A percentile compares a stretch with the other conserved stretches of the same genome.
Evolutionary conservation across 2,888 invertebrate species (phyloP).

Genomic region (Macrosiphum euphorbiae): DNA sequence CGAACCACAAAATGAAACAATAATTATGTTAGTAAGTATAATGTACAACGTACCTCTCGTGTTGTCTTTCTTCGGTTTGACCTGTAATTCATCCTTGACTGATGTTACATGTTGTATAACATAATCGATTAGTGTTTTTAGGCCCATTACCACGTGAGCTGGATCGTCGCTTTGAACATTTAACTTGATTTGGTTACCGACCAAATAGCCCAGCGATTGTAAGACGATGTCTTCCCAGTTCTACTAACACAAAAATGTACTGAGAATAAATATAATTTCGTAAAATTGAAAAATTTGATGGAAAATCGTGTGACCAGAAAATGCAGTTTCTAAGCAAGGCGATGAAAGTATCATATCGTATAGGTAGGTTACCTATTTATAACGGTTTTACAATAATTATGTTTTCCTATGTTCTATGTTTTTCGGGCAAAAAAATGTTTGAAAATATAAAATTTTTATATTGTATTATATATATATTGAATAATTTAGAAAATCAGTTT

Average conservation of each 20-base stretch:
- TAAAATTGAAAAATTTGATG: background rate
- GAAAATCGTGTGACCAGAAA: background rate
- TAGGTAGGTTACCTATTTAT: no score
- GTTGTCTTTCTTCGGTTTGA: constrained; percentile 24
- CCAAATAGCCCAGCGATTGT: constrained; percentile 32
- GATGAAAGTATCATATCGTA: background rate
- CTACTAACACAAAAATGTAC: background rate
- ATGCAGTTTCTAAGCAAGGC: background rate
- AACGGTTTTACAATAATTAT: background rate
- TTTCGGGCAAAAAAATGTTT: background rate
- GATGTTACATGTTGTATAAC: constrained; percentile 7
- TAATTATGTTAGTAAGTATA: background rate
- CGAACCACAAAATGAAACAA: background rate
- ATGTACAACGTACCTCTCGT: constrained; percentile 43
- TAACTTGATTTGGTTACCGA: constrained; percentile 21
- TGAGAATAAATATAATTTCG: background rate
- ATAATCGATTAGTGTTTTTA: constrained; percentile 40
- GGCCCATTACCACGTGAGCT: background rate
- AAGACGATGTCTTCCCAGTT: constrained; percentile 48
- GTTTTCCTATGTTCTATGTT: background rate
- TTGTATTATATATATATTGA: background rate
- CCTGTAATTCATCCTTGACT: constrained; percentile 4
- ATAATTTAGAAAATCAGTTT: background rate
- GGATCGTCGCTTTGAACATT: constrained; percentile 57
- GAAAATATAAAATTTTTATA: background rate